phyloP scores from a whole-genome alignment of 2,888 invertebrate genomes.

The Diaphora mendica region DNA sequence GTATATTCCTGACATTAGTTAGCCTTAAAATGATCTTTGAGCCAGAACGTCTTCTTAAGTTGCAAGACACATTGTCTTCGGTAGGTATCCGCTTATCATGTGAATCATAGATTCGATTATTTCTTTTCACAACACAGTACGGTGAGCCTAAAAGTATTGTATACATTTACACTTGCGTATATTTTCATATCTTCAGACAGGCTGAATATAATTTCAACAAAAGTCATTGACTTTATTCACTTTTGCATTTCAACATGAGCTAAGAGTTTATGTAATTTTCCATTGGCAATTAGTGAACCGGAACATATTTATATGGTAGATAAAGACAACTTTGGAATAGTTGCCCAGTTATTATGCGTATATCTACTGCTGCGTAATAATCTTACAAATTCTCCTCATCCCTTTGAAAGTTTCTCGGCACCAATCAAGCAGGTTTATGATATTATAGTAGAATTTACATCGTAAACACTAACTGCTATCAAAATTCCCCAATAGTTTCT shows the following conservation, averaged over 20 bases:
- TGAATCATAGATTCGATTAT: neutral
- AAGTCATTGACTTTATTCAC: neutral
- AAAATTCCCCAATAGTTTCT: conserved; percentile 82
- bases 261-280: neutral
- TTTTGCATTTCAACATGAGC: neutral
- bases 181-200: neutral
- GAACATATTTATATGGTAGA: conserved; percentile 37
- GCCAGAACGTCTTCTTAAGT: neutral
- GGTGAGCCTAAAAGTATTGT: no score
- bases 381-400: conserved; percentile 58
- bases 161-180: neutral
- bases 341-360: conserved; percentile 33
- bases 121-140: neutral
- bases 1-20: neutral
- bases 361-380: conserved; percentile 45
- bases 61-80: neutral
- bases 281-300: conserved; percentile 6
- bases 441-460: conserved; percentile 84
- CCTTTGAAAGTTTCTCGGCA: conserved; percentile 72
- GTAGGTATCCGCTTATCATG: neutral
- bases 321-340: conserved; percentile 41
- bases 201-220: neutral
- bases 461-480: conserved; percentile 82
- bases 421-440: conserved; percentile 85
- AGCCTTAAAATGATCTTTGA: neutral